Evolutionary conservation across 2,113 vertebrate genomes (phyloP).

Genomic region (Brevimyrus niger): DNA sequence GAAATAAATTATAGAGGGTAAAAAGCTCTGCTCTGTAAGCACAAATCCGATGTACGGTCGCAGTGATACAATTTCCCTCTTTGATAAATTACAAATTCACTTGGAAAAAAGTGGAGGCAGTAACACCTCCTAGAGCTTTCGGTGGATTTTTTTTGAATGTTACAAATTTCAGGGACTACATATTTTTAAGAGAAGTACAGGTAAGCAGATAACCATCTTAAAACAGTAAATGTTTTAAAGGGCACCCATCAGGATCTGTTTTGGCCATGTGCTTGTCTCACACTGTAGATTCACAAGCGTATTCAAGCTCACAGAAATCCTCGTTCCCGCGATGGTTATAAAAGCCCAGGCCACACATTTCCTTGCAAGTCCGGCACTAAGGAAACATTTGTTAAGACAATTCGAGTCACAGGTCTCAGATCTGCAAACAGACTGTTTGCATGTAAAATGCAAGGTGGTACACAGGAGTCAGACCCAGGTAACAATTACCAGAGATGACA

Average conservation of each 20-base stretch:
- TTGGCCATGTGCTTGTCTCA: background rate
- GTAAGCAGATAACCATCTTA: background rate
- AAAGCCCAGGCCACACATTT: background rate
- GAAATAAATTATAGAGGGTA: background rate
- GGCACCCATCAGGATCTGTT: background rate
- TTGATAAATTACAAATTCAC: background rate
- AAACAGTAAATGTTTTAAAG: background rate
- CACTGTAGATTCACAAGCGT: background rate
- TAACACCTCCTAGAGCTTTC: background rate
- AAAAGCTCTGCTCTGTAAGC: background rate
- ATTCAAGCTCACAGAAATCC: background rate
- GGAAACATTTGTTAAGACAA: background rate
- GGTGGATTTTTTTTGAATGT: background rate
- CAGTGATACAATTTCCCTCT: background rate
- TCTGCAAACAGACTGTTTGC: conserved; percentile 41
- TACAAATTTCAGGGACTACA: background rate
- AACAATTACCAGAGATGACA: conserved; percentile 45
- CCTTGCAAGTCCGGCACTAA: background rate
- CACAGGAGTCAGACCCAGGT: background rate
- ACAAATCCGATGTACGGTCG: background rate
- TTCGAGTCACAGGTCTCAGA: conserved; percentile 21
- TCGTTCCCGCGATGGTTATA: background rate
- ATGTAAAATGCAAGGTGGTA: conserved; percentile 45
- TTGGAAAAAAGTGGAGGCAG: background rate
- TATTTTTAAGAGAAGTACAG: background rate